Conservation (phyloP, 2,113 vertebrate genomes). For the Caranx melampygus region DNA sequence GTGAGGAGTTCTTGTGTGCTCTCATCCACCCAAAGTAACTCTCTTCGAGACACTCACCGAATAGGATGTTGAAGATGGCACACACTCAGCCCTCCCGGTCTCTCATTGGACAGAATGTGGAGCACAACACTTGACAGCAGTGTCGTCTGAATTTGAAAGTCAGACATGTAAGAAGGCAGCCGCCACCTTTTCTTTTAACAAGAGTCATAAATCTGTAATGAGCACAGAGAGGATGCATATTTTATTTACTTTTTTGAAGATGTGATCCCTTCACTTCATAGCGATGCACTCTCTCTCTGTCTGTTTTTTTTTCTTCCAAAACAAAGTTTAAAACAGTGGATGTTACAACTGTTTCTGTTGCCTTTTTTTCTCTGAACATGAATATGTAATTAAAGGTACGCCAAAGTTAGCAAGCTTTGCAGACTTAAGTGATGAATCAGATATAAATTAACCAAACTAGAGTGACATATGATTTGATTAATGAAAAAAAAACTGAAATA, state of each 20-base stretch:
- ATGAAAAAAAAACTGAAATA: not conserved
- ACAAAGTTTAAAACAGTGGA: conserved; percentile 73
- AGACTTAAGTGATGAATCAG: conserved; percentile 38
- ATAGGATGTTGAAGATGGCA: conserved; percentile 58
- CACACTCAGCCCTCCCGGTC: conserved; percentile 62
- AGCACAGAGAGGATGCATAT: conserved; percentile 82
- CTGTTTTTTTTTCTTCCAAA: conserved; percentile 60
- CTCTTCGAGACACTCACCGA: conserved; percentile 51
- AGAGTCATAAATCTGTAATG: conserved; percentile 84
- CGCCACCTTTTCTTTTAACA: conserved; percentile 83
- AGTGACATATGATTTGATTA: conserved; percentile 5
- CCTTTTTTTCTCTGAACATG: conserved; percentile 59
- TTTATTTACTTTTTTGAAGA: conserved; percentile 83
- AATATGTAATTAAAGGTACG: conserved; percentile 70
- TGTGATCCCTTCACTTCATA: conserved; percentile 77
- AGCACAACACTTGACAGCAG: conserved; percentile 83
- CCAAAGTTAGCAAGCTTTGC: conserved; percentile 52
- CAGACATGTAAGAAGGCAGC: conserved; percentile 77
- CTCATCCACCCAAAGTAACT: conserved; percentile 71
- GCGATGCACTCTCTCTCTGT: conserved; percentile 66
- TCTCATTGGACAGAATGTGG: conserved; percentile 84
- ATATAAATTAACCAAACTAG: conserved; percentile 22
- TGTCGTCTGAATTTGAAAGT: conserved; percentile 81
- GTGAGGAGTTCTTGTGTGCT: conserved; percentile 71
- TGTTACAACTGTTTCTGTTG: conserved; percentile 68